Percentiles rank a stretch among this genome's conserved stretches.
phyloP scores from a whole-genome alignment of 2,113 vertebrate genomes.

The Cranoglanis bouderius region DNA sequence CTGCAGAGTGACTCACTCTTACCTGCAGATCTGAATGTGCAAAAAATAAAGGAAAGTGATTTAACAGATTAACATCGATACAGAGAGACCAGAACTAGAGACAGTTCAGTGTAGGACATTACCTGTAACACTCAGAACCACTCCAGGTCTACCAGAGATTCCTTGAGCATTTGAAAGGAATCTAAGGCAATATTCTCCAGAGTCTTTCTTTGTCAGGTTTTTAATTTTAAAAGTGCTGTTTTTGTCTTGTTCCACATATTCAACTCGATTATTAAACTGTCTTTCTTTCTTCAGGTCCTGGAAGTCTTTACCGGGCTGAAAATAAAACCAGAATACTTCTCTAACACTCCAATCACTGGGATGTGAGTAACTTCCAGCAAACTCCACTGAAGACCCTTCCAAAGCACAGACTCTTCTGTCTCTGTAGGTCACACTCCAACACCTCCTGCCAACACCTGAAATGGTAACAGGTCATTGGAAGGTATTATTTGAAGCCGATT shows the following conservation, averaged over 20 bases:
- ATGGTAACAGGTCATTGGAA: not conserved
- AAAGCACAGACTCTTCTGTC: slow-evolving; percentile 14
- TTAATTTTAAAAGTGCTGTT: not conserved
- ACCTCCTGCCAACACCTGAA: slow-evolving; percentile 13
- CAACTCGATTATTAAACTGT: not conserved
- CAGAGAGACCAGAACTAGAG: no score
- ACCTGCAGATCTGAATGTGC: no score
- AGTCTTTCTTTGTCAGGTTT: not conserved
- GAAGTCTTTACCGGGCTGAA: not conserved
- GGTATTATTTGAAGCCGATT: no score
- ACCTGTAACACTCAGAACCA: no score
- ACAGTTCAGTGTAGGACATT: no score
- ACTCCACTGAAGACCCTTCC: not conserved
- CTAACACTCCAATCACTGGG: not conserved
- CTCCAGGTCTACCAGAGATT: no score
- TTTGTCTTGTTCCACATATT: not conserved
- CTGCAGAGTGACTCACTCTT: no score
- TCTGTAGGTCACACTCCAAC: slow-evolving; percentile 6
- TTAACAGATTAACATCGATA: no score
- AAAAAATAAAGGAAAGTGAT: no score
- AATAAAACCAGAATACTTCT: not conserved
- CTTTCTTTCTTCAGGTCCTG: not conserved
- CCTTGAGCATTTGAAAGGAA: no score
- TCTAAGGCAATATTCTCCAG: no score
- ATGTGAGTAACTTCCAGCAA: no score